Evolutionary conservation across 1,140 invertebrate genomes (phyloP), one percentile per base, ranked within the genome.

Genomic region (Macrosteles quadrilineatus): DNA sequence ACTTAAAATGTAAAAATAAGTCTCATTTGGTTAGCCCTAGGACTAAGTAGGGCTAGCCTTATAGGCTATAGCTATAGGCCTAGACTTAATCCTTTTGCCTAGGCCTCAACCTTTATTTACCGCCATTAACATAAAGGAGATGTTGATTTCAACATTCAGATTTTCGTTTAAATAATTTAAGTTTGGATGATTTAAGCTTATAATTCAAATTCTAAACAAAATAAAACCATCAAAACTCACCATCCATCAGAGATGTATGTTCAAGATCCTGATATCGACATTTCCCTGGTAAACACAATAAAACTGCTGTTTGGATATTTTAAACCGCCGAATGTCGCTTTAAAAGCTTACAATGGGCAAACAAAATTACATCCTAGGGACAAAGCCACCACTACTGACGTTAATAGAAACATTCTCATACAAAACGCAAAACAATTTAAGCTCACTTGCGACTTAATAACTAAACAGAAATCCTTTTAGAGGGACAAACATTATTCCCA

Each of bases 241-340:
- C 73, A 71, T 74, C 73, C 73, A 74, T 74, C 55, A 47, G 47
- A 53, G 32, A 69, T 50, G 36, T 2, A 59, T 59, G 19, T 43
- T 64, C 65, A 68, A 67, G 47, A 45, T 31, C 25, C 53, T 65
- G 67, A 65, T 68, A 68, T 66, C 66, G 53, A 69, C 55, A 72
- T 70, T 68, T 67, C 47, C 32, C 64, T 59, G 21, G 64, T 47
- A 71, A 72, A 72, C 71, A 74, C 70, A 71, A 73, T 69, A 73
- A 67, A 74, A 64, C 57, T 63, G 50, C 30, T 72, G 68, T 73
- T 74, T 72, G 65, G 71, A 19, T 67, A 68, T 73, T 74, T 74
- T 74, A 71, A 74, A 74, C 71, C 73, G 67, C 73, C 73, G 73
- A 71, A 74, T 70, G 73, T 72, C 53, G 63, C 68, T 32, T 68